Evolutionary conservation across 2,113 vertebrate genomes (phyloP).

Genomic region (Strigops habroptila): DNA sequence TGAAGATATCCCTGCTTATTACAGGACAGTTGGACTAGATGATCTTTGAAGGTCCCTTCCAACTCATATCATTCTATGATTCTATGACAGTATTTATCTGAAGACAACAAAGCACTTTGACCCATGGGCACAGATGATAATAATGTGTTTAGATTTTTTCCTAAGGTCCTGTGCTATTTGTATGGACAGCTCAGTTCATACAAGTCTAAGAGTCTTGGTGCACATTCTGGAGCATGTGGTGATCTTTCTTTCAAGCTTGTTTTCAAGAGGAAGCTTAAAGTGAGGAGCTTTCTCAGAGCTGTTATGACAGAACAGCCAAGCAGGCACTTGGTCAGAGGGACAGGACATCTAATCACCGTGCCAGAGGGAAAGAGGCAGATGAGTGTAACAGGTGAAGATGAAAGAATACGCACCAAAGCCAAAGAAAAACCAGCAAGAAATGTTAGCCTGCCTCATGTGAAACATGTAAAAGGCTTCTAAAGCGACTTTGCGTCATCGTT

Average conservation of each 20-base stretch:
- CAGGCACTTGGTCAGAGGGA: not conserved
- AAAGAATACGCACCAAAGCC: not conserved
- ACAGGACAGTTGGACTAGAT: not conserved
- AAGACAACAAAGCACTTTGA: not conserved
- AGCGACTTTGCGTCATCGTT: fast-evolving
- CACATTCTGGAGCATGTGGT: not conserved
- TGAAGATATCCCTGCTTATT: not conserved
- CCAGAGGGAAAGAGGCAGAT: not conserved
- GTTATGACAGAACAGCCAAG: not conserved
- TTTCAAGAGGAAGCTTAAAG: not conserved
- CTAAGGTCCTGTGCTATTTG: not conserved
- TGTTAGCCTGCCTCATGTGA: not conserved
- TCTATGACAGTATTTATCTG: not conserved
- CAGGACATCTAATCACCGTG: not conserved
- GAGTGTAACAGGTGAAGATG: not conserved
- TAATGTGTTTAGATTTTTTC: not conserved
- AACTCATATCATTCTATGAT: not conserved
- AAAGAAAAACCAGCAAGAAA: not conserved
- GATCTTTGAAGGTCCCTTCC: not conserved
- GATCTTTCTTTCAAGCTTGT: not conserved
- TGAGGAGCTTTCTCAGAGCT: not conserved
- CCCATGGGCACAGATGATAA: not conserved
- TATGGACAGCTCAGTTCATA: too few relatives aligned
- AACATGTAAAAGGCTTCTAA: not conserved
- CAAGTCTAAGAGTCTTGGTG: not conserved